Evolutionary conservation across 2,888 invertebrate genomes (phyloP).

Genomic region (Eupithecia tripunctaria): DNA sequence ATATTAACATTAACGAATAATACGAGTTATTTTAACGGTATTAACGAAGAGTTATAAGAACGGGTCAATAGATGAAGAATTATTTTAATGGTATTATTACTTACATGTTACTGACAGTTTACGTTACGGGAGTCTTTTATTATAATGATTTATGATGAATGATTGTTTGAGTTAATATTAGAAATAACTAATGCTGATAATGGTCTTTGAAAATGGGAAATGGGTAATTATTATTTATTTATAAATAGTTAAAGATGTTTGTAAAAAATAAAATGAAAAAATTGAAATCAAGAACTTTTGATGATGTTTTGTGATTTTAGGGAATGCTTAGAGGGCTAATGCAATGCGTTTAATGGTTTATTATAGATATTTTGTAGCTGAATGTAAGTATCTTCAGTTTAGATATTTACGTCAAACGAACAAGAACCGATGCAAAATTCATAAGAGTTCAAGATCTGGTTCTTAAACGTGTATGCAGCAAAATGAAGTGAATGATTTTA

Average conservation of each 20-base stretch:
- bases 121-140: slow-evolving; percentile 46
- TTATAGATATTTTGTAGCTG: slow-evolving; percentile 6
- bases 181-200: slow-evolving; percentile 37
- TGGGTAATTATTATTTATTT: neutral
- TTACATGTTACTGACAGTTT: slow-evolving; percentile 70
- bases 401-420: neutral
- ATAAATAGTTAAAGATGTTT: neutral
- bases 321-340: slow-evolving; percentile 39
- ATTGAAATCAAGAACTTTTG: slow-evolving; percentile 13
- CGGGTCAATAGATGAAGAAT: slow-evolving; percentile 34
- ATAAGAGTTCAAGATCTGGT: slow-evolving; percentile 23
- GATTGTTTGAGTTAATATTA: slow-evolving; percentile 31
- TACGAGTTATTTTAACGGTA: slow-evolving; percentile 68
- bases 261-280: neutral
- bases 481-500: slow-evolving; percentile 30
- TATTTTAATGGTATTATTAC: slow-evolving; percentile 40
- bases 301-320: slow-evolving; percentile 11
- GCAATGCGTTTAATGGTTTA: slow-evolving; percentile 28
- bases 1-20: slow-evolving; percentile 76
- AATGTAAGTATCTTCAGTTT: neutral
- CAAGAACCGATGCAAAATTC: slow-evolving; percentile 26
- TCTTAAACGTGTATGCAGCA: slow-evolving; percentile 33
- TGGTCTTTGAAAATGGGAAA: slow-evolving; percentile 16
- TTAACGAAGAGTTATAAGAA: slow-evolving; percentile 17
- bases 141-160: slow-evolving; percentile 42